These are phyloP conservation scores for Theodoxus fluviatilis DNA, from an alignment of 2,888 invertebrate genomes.

Conservation along the genomic window DNA sequence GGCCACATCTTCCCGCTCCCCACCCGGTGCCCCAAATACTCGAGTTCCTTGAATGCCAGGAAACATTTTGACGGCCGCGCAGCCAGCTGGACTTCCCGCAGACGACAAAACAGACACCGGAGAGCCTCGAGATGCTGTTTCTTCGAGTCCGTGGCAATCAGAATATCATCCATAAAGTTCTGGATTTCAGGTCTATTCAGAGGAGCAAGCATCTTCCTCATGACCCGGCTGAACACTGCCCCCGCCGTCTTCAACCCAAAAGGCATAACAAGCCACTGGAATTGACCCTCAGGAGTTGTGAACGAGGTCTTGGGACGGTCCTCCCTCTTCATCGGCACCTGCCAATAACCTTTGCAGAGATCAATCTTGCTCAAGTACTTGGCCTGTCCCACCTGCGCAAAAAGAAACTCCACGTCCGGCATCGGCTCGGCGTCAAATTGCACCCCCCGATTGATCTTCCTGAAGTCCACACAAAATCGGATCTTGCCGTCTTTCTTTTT, in stretches of 20 bases:
- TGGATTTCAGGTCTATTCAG: too few species aligned
- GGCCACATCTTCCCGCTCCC: slow-evolving; percentile 8
- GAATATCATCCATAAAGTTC: too few species aligned
- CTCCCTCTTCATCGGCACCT: too few species aligned
- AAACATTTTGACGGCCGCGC: slow-evolving; percentile 25
- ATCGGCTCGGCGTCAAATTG: slow-evolving; percentile 42
- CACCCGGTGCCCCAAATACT: slow-evolving; percentile 18
- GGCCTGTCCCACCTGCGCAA: slow-evolving; percentile 30
- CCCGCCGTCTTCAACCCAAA: too few species aligned
- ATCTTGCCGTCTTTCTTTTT: slow-evolving; percentile 11
- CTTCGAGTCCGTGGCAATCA: too few species aligned
- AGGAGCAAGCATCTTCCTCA: too few species aligned
- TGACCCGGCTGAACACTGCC: too few species aligned
- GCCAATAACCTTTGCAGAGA: too few species aligned
- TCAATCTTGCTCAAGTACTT: slow-evolving; percentile 37
- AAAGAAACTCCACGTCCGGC: slow-evolving; percentile 36
- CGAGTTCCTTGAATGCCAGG: slow-evolving; percentile 3
- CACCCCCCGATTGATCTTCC: slow-evolving; percentile 33
- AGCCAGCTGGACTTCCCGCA: slow-evolving; percentile 32
- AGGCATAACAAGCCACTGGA: too few species aligned
- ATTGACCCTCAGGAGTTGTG: too few species aligned
- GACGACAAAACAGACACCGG: background rate
- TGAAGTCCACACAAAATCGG: slow-evolving; percentile 20
- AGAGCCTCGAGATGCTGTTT: too few species aligned
- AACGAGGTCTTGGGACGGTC: too few species aligned